Percentiles rank a stretch among this genome's conserved stretches.
Evolutionary conservation across 2,888 invertebrate species (phyloP).

Genomic region (Caenorhabditis virilis): DNA sequence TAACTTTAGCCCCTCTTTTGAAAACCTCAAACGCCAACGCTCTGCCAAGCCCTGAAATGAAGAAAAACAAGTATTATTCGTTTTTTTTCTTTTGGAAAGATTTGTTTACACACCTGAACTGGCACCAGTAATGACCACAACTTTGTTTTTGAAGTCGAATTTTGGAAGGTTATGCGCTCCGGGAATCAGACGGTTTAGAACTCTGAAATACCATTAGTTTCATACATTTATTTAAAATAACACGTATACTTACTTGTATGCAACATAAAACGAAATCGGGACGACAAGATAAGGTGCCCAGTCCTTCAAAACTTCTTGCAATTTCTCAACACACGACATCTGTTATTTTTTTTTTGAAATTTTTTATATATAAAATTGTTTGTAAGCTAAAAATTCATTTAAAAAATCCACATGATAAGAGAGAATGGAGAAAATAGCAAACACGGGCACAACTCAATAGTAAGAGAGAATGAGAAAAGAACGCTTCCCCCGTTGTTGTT

Average conservation of each 20-base stretch:
- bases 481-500: too few relatives aligned
- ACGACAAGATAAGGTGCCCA: conserved; percentile 20
- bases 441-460: too few relatives aligned
- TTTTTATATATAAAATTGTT: background rate
- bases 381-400: background rate
- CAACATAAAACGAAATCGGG: conserved; percentile 26
- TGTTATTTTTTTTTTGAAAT: too few relatives aligned
- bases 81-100: conserved; percentile 1
- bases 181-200: conserved; percentile 45
- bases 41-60: conserved; percentile 46
- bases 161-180: conserved; percentile 56
- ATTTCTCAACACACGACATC: too few relatives aligned
- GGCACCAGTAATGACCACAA: conserved; percentile 64
- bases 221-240: background rate
- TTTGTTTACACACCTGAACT: conserved; percentile 53
- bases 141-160: conserved; percentile 55
- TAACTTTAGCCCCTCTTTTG: conserved; percentile 60
- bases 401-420: background rate
- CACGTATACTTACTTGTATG: conserved; percentile 17
- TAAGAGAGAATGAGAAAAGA: too few relatives aligned
- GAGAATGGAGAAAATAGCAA: too few relatives aligned
- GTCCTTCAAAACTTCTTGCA: conserved; percentile 22
- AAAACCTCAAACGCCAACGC: conserved; percentile 58
- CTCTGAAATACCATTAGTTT: conserved; percentile 26
- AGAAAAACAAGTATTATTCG: background rate